These are phyloP conservation scores for Idaea dimidiata DNA, from an alignment of 2,888 invertebrate species.

Conservation along the genomic window DNA sequence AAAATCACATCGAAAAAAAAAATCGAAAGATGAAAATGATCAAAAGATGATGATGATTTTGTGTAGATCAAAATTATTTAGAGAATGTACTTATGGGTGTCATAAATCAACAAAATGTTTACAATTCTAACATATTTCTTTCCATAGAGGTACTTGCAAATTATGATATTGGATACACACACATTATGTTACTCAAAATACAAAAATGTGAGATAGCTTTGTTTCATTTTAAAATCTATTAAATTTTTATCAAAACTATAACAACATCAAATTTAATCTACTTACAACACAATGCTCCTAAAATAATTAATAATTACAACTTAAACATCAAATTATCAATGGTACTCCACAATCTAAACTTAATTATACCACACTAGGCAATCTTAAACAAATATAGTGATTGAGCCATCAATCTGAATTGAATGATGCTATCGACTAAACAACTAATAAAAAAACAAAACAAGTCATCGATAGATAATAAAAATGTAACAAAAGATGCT, in stretches of 20 bases:
- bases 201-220: no score
- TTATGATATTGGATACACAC: no score
- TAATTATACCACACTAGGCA: conserved; percentile 49
- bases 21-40: no score
- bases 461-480: conserved; percentile 53
- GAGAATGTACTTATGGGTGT: no score
- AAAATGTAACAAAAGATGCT: conserved; percentile 53
- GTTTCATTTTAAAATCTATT: no score
- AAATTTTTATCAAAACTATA: neutral
- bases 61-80: no score
- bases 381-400: conserved; percentile 49
- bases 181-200: no score
- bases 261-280: neutral
- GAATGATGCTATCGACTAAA: conserved; percentile 65
- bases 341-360: conserved; percentile 39
- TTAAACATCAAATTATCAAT: conserved; percentile 13
- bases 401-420: conserved; percentile 53
- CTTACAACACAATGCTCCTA: neutral
- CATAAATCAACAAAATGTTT: no score
- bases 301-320: neutral
- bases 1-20: no score
- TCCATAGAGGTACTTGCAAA: no score
- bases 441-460: conserved; percentile 53
- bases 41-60: no score
- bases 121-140: no score